Percentiles rank a stretch among this genome's conserved stretches.
These are phyloP conservation scores for Laticauda laticaudata DNA, from an alignment of 2,113 vertebrate genomes.

Conservation along the genomic window DNA sequence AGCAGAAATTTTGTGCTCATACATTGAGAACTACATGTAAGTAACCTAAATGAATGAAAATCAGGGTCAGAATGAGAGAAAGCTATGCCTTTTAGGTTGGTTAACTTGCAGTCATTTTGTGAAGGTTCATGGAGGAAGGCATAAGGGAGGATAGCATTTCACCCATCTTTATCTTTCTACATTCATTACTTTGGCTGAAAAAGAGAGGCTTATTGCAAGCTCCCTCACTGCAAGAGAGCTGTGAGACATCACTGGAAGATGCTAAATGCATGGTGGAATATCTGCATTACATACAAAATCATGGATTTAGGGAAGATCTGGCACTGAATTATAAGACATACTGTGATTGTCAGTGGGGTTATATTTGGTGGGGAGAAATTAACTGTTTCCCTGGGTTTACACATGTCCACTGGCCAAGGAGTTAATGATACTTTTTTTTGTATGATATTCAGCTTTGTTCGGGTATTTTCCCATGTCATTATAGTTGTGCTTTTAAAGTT, in stretches of 20 bases:
- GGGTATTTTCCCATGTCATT: no score
- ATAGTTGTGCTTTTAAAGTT: no score
- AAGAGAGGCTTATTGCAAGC: not conserved
- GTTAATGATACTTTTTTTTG: not conserved
- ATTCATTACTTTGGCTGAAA: not conserved
- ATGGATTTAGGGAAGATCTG: not conserved
- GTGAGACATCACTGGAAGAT: not conserved
- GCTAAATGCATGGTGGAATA: not conserved
- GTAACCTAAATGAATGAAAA: not conserved
- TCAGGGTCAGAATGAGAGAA: not conserved
- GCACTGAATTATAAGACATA: not conserved
- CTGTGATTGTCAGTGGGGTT: no score
- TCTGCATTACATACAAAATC: not conserved
- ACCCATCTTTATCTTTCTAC: not conserved
- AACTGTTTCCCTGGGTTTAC: not conserved
- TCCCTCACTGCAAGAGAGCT: not conserved
- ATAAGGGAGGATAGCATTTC: not conserved
- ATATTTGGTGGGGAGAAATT: not conserved
- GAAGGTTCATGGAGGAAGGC: not conserved
- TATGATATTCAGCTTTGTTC: no score
- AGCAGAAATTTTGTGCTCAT: no score
- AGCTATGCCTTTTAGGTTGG: not conserved
- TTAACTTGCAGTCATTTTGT: not conserved
- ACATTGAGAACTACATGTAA: not conserved
- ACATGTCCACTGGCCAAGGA: not conserved